These are phyloP conservation scores for Akabosia matsudoensis DNA, from an alignment of 1,140 invertebrate genomes.

Conservation along the genomic window DNA sequence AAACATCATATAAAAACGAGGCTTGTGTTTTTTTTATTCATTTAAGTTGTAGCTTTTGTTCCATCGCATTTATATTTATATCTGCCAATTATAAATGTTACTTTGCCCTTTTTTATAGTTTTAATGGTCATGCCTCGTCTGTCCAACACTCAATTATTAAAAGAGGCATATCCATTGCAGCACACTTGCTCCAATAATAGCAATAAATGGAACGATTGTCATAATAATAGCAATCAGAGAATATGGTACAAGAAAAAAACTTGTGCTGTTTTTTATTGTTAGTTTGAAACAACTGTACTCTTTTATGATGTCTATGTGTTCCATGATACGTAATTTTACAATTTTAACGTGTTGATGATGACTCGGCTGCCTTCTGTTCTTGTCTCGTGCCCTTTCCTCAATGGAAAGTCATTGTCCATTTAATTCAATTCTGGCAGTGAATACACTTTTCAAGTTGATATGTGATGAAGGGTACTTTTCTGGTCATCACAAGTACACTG, in stretches of 20 bases:
- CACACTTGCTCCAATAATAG: neutral
- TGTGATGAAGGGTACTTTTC: neutral
- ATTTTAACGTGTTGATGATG: neutral
- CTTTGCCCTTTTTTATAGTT: neutral
- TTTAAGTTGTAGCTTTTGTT: neutral
- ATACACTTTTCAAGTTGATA: neutral
- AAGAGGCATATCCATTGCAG: conserved; percentile 16
- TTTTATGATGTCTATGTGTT: too few species aligned
- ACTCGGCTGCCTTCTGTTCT: conserved; percentile 10
- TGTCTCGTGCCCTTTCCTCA: conserved; percentile 17
- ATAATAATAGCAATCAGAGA: conserved; percentile 2
- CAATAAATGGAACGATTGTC: neutral
- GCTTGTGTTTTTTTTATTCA: neutral
- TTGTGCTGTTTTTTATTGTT: neutral
- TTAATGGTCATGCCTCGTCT: conserved; percentile 22
- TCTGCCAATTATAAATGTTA: neutral
- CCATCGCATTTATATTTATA: neutral
- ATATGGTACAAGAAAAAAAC: neutral
- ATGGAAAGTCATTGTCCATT: conserved; percentile 23
- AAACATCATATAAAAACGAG: neutral
- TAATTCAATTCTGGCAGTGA: conserved; percentile 13
- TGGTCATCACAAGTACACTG: neutral
- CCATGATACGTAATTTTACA: too few species aligned
- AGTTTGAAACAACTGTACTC: too few species aligned
- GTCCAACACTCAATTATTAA: conserved; percentile 15